These are phyloP conservation scores for Amniataba percoides DNA, from an alignment of 2,797 vertebrate species.

Conservation along the genomic window DNA sequence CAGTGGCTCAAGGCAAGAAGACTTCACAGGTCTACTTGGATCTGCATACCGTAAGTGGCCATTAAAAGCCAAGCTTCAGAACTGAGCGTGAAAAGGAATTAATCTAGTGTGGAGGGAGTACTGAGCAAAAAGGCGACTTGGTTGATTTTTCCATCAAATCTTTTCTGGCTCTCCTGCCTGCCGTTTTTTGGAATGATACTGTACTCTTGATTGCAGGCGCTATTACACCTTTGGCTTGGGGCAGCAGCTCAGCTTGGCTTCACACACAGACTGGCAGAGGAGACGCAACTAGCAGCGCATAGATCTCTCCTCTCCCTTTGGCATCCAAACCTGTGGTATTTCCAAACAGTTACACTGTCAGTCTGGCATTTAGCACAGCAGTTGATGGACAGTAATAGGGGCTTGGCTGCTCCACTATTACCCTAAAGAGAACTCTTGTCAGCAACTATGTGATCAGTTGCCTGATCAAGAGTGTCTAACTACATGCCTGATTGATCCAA, in stretches of 20 bases:
- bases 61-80: conserved; percentile 16
- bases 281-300: conserved; percentile 53
- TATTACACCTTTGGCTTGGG: conserved; percentile 62
- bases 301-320: conserved; percentile 47
- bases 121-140: conserved; percentile 23
- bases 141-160: conserved; percentile 38
- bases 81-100: conserved; percentile 12
- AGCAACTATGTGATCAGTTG: conserved; percentile 63
- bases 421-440: conserved; percentile 70
- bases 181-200: conserved; percentile 35
- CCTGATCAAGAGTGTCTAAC: conserved; percentile 59
- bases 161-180: conserved; percentile 26
- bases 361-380: conserved; percentile 72
- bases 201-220: conserved; percentile 53
- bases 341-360: conserved; percentile 69
- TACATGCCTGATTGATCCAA: conserved; percentile 59
- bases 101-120: conserved; percentile 5
- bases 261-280: conserved; percentile 53
- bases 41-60: neutral
- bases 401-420: conserved; percentile 64
- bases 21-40: neutral
- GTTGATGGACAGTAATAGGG: conserved; percentile 81
- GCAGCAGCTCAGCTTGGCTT: conserved; percentile 54
- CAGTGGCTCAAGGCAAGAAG: neutral
- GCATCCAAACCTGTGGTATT: conserved; percentile 60